Evolutionary conservation across 2,888 invertebrate genomes (phyloP), one percentile per base, ranked within the genome.

Genomic region (Volucella zonaria): DNA sequence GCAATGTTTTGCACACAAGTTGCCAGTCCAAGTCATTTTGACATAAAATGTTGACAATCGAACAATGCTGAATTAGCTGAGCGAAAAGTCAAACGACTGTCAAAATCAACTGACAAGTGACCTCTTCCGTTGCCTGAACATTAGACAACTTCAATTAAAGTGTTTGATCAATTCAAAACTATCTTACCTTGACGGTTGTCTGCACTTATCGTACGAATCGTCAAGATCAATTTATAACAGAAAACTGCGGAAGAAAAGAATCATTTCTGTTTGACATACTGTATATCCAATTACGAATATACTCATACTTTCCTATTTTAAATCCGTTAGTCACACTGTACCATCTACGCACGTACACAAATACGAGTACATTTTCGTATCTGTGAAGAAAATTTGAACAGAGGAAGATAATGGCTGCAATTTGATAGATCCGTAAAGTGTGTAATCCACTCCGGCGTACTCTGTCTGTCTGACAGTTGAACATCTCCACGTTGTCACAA

Each of bases 371-470:
- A 31, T 56, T n/a, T 38, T 31, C 56, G 38, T 56, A 8, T 49
- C 56, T 31, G n/a, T 56, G 8, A 6, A 9, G 38, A 38, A 38
- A 38, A 23, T 12, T 12, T 10, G n/a, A 47, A 15, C n/a, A n/a
- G 10, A 54, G 42, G 10, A 15, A 42, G 45, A 49, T 54, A 54
- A 77, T 71, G 67, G 68, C 80, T 76, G 83, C 71, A 61, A 68
- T 80, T 80, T 80, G 76, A 85, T 80, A 85, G 75, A 76, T 75
- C 45, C 66, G n/a, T 15, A 66, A 74, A 61, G 42, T 64, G 51
- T 58, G 62, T 80, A 68, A 75, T 80, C 79, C 59, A 76, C 71
- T 75, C 42, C 64, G 54, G 81, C 59, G 70, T 52, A 49, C 75
- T 76, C 54, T 12, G 71, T 71, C 75, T 71, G 71, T 66, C 67